A percentile compares a stretch with the other conserved stretches of the same genome.
These are phyloP conservation scores for Geothlypis trichas DNA, from an alignment of 2,113 vertebrate genomes.

Conservation along the genomic window DNA sequence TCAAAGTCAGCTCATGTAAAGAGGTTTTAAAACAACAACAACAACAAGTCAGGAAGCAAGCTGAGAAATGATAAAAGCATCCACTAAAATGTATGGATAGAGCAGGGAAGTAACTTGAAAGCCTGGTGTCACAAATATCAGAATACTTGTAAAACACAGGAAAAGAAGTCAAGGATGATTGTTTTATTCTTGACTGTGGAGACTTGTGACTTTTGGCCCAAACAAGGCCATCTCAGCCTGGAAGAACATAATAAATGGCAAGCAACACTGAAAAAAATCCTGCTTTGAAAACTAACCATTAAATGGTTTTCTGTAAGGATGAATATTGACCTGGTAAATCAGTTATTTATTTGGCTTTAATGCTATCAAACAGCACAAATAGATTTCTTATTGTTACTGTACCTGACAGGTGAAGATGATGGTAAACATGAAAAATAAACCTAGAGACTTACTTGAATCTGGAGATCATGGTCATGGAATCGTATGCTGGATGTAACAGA, in stretches of 20 bases:
- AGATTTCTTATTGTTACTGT: background rate
- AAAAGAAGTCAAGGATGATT: background rate
- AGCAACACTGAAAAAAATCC: background rate
- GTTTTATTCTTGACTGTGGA: background rate
- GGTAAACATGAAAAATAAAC: background rate
- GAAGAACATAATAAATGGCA: background rate
- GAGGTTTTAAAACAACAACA: slow-evolving; percentile 14
- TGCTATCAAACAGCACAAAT: background rate
- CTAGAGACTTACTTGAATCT: background rate
- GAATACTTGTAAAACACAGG: background rate
- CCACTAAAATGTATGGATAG: background rate
- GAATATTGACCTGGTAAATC: background rate
- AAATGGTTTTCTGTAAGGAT: background rate
- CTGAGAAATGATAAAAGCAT: background rate
- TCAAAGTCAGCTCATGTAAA: slow-evolving; percentile 29
- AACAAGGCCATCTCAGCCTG: background rate
- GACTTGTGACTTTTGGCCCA: background rate
- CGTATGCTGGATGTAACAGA: background rate
- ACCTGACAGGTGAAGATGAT: background rate
- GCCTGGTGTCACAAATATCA: background rate
- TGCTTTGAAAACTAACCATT: background rate
- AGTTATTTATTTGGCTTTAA: background rate
- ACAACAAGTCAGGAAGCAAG: background rate
- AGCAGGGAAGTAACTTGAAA: background rate
- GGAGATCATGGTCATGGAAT: background rate